Percentiles rank a stretch among this genome's conserved stretches.
Evolutionary conservation across 2,797 vertebrate genomes (phyloP).

Genomic region (Poeciliopsis turneri): DNA sequence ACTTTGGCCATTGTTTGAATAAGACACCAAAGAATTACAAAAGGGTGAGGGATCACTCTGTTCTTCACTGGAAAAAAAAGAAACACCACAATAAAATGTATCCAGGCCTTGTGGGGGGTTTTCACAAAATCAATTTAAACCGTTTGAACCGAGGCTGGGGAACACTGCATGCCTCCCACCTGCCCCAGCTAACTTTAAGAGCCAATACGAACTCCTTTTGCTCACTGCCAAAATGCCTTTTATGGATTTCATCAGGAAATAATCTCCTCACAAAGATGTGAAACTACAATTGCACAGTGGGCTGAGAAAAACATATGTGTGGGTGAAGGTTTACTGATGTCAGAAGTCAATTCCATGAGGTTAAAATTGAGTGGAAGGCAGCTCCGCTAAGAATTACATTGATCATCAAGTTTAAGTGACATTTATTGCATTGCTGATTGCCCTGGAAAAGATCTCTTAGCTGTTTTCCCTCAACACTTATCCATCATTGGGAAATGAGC

Average conservation of each 20-base stretch:
- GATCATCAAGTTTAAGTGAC: constrained; percentile 5
- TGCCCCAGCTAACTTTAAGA: not conserved
- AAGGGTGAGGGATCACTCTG: constrained; percentile 16
- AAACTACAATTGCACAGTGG: constrained; percentile 8
- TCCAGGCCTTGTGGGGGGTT: constrained; percentile 14
- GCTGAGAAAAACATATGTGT: not conserved
- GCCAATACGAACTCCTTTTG: constrained; percentile 1
- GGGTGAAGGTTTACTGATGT: constrained; percentile 1
- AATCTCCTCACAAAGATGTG: constrained; percentile 1
- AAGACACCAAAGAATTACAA: constrained; percentile 31
- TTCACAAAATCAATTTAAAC: constrained; percentile 30
- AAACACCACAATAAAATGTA: constrained; percentile 37
- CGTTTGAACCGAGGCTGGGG: constrained; percentile 30
- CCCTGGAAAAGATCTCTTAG: not conserved
- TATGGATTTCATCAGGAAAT: constrained; percentile 11
- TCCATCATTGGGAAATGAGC: not conserved
- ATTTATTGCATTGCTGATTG: constrained; percentile 6
- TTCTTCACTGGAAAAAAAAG: constrained; percentile 31
- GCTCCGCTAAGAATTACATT: constrained; percentile 1
- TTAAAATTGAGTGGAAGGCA: not conserved
- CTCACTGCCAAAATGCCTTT: not conserved
- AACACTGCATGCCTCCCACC: constrained; percentile 10
- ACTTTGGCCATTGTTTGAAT: constrained; percentile 39
- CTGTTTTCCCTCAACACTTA: constrained; percentile 2
- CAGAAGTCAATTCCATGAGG: not conserved